Evolutionary conservation across 2,888 invertebrate genomes (phyloP).

Genomic region (Deilephila porcellus): DNA sequence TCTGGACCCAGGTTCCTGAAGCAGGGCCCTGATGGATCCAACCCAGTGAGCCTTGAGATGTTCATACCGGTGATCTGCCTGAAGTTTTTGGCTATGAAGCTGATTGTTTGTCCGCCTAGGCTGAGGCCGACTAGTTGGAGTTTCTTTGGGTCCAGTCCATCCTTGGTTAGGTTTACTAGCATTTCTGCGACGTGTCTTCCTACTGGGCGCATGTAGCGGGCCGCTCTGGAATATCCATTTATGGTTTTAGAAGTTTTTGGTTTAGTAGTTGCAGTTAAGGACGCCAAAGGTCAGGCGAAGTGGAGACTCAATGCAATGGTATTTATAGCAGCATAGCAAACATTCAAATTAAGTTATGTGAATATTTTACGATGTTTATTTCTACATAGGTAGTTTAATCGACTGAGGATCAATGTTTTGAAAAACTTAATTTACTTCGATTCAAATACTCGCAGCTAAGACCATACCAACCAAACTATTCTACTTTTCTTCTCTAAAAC

Average conservation of each 20-base stretch:
- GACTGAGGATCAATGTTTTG: too few species aligned
- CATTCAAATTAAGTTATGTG: too few species aligned
- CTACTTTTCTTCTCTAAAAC: too few species aligned
- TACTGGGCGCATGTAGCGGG: conserved; percentile 56
- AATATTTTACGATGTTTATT: too few species aligned
- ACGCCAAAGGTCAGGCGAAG: too few species aligned
- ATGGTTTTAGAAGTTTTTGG: neutral
- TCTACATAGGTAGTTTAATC: too few species aligned
- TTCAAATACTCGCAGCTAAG: too few species aligned
- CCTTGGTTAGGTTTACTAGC: conserved; percentile 55
- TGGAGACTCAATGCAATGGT: too few species aligned
- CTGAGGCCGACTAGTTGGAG: conserved; percentile 66
- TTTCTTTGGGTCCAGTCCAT: conserved; percentile 63
- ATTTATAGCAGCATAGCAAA: too few species aligned
- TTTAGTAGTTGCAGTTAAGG: too few species aligned
- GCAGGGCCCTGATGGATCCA: conserved; percentile 73
- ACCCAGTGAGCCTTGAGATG: conserved; percentile 58
- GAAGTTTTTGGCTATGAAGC: conserved; percentile 68
- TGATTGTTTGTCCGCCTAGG: conserved; percentile 66
- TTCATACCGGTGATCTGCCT: conserved; percentile 57
- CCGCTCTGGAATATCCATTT: conserved; percentile 57
- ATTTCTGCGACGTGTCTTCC: conserved; percentile 65
- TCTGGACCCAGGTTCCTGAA: conserved; percentile 67
- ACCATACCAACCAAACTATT: too few species aligned
- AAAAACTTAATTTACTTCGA: too few species aligned